Base-by-base conservation (phyloP, 2,888 invertebrate genomes). In the Hirtodrosophila alboralis region DNA sequence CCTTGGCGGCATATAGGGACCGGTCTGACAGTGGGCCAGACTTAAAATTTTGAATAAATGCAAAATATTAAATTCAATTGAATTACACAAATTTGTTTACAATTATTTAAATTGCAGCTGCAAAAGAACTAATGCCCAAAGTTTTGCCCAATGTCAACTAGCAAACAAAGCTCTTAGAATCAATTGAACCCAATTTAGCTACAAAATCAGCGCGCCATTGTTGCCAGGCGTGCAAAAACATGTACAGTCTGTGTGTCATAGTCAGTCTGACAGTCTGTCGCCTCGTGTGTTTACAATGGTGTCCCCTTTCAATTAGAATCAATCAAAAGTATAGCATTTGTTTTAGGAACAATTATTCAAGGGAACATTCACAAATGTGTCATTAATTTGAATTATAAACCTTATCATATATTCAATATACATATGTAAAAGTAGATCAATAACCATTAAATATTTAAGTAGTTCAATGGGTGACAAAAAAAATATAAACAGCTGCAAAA, bases 161-260 rank as follows among this genome's bases (percentile, higher is more conserved):
- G 10, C 48, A 8, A 48, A 45, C 56, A 65, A 58, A 48, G 18
- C 31, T 49, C 58, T 83, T 79, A 74, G 83, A 81, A 79, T 73
- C 72, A 87, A 86, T 86, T 86, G 75, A 75, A 80, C 57, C 57
- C 62, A 70, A 67, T 60, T 68, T 40, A 67, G 59, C 41, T 47
- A 27, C 23, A 58, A 72, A 77, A 80, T 80, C 77, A 75, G 31
- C 45, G 31, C 45, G 51, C 49, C 23, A 58, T 75, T 65, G 58
- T 75, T 61, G 79, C 68, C 76, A 61, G 68, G 43, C 75, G 58
- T 52, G 71, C 68, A 71, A 79, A 79, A 83, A 83, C 76, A 64
- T 76, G 80, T 40, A 33, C 27, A 38, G 31, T 36, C 13, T 33
- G 5, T 36, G 18, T 36, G 18, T 37, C 12, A 21, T 26, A 26